A percentile compares a stretch with the other conserved stretches of the same genome.
Conservation (phyloP, 2,888 invertebrate species). For the Escarpia spicata region DNA sequence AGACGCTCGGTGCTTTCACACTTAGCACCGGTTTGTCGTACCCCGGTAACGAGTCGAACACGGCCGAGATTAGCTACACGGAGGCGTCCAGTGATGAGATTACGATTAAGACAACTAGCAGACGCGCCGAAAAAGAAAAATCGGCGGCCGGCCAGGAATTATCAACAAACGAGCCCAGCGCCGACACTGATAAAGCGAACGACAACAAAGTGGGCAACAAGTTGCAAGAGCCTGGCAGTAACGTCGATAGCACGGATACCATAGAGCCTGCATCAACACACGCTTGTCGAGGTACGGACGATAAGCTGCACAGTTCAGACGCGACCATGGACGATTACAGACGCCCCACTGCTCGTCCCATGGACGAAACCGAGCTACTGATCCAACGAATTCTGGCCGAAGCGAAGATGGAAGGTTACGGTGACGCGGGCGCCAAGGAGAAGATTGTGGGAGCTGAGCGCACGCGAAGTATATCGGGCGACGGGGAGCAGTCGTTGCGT, state of each 20-base stretch:
- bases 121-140: neutral
- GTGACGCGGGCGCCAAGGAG: neutral
- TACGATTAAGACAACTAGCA: neutral
- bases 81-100: neutral
- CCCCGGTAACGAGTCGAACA: neutral
- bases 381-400: conserved; percentile 37
- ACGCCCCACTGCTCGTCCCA: neutral
- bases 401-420: conserved; percentile 20
- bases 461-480: neutral
- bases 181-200: neutral
- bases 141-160: neutral
- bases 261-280: neutral
- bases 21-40: neutral
- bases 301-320: neutral
- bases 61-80: neutral
- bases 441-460: neutral
- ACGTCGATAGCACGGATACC: neutral
- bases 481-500: neutral
- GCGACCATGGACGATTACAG: neutral
- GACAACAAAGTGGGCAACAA: neutral
- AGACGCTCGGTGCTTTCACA: neutral
- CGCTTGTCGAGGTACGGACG: neutral
- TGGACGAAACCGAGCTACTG: conserved; percentile 32
- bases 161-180: neutral
- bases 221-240: neutral